Conservation (phyloP, 1,140 invertebrate genomes). For the Pseudomyrmex sp. region DNA sequence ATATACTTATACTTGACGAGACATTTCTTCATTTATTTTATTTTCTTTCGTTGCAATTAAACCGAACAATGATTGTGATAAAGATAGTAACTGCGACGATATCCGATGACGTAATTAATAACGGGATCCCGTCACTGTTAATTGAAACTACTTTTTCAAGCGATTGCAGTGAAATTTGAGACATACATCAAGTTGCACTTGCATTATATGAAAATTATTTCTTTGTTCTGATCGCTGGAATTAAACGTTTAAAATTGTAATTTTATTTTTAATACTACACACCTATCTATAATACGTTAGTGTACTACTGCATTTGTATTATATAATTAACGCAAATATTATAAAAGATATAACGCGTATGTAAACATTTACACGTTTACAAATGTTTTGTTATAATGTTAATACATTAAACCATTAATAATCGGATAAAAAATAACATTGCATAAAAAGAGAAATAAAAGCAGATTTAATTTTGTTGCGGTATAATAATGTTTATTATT, state of each 20-base stretch:
- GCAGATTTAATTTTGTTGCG: too few relatives aligned
- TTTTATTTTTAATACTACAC: neutral
- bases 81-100: constrained; percentile 23
- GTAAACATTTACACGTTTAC: too few relatives aligned
- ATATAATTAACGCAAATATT: too few relatives aligned
- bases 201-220: neutral
- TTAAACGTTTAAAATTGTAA: neutral
- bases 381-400: too few relatives aligned
- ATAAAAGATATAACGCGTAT: too few relatives aligned
- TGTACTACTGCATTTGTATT: too few relatives aligned
- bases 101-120: constrained; percentile 40
- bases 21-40: constrained; percentile 6
- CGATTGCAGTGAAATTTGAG: constrained; percentile 17
- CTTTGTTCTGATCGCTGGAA: neutral
- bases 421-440: too few relatives aligned
- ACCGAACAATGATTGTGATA: constrained; percentile 37
- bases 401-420: too few relatives aligned
- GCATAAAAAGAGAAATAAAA: too few relatives aligned
- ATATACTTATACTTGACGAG: neutral
- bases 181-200: neutral
- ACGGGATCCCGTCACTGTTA: neutral
- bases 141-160: neutral
- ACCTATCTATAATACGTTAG: too few relatives aligned
- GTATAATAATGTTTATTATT: too few relatives aligned
- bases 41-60: constrained; percentile 30